Base-by-base conservation (phyloP, 92 coral and sea anemone genomes). In the Bergia puertoricense region DNA sequence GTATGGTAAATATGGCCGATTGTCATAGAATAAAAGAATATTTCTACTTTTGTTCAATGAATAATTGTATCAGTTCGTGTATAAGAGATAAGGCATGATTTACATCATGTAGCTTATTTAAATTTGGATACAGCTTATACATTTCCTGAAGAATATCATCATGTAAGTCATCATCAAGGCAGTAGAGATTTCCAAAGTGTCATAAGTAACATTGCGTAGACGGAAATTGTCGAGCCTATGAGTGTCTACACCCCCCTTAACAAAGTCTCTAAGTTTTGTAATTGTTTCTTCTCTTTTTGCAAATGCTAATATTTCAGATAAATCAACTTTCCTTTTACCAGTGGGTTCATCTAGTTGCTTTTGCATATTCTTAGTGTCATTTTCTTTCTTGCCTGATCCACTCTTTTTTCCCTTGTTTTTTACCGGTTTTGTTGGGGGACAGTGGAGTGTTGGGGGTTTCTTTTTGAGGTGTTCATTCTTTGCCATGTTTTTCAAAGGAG, bases 61-160 rank as follows among this genome's bases (percentile, higher is more conserved):
- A 38, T 54, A 80, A 18, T 30, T 39, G 69, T 23, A 80, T 36
- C 48, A 80, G 71, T 80, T 23, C 69, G 37, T 80, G 84, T 50
- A 80, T 11, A 51, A 80, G 71, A 80, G 84, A 57, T 39, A 80
- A n/a, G 41, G 84, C 71, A 36, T 54, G 23, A 57, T 38, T 50
- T 36, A 54, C 67, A 57, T 80, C 71, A 36, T 9, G 44, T 48
- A 79, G 6, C 57, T 46, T 30, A 22, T 30, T 23, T 79, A 78
- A n/a, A 48, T 50, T 10, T 46, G 82, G 82, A 48, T 16, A 78
- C 16, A 78, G 82, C 20, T 78, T 79, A 1, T 48, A 48, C 67
- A 79, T 79, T 79, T 79, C 82, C 82, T 7, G 41, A 22, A 46
- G 82, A 46, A 79, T 48, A 36, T 79, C 82, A n/a, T 79, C 82